A percentile compares a stretch with the other conserved stretches of the same genome.
phyloP scores from a whole-genome alignment of 1,140 invertebrate genomes.

The Temnothorax nylanderi region DNA sequence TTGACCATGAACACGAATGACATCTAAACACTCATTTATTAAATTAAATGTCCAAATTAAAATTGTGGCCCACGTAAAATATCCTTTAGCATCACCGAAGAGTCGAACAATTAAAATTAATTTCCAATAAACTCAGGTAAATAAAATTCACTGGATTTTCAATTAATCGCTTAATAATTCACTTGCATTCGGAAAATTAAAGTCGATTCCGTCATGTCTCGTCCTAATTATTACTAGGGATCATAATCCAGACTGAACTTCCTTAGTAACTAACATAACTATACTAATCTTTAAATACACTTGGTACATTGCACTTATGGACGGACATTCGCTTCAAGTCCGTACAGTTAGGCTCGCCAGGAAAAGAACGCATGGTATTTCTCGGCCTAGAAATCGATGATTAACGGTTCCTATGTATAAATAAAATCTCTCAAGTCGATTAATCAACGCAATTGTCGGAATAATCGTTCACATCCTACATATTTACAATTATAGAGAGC shows the following conservation, averaged over 20 bases:
- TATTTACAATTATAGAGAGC: constrained; percentile 82
- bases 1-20: not conserved
- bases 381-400: not conserved
- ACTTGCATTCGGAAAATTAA: not conserved
- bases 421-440: constrained; percentile 46
- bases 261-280: constrained; percentile 1
- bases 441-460: constrained; percentile 35
- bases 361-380: constrained; percentile 5
- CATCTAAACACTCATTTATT: not conserved
- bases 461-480: constrained; percentile 42
- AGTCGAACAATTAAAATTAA: not conserved
- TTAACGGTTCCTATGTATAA: constrained; percentile 31
- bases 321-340: constrained; percentile 29
- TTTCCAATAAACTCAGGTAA: not conserved
- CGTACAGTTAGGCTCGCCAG: constrained; percentile 27
- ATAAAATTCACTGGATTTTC: constrained; percentile 10
- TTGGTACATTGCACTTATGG: constrained; percentile 26
- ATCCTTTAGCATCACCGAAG: not conserved
- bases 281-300: constrained; percentile 41
- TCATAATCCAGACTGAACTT: constrained; percentile 1
- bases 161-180: not conserved
- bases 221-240: not conserved
- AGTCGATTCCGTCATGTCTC: not conserved
- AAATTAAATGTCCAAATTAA: not conserved
- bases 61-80: not conserved